Percentiles rank a stretch among this genome's conserved stretches.
phyloP scores from a whole-genome alignment of 2,113 vertebrate species.

The Oryctolagus cuniculus region mOryCun1.1 NC_091434.1:74764001-74764500 shows the following conservation, averaged over 20 bases:
- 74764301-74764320: neutral
- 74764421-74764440: slow-evolving; percentile 24
- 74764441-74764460: slow-evolving; percentile 46
- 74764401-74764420: neutral
- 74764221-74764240: slow-evolving; percentile 41
- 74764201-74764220: neutral
- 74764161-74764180: slow-evolving; percentile 17
- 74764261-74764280: slow-evolving; percentile 18
- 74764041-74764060: neutral
- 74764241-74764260: neutral
- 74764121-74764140: neutral
- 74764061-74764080: neutral
- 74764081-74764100: slow-evolving; percentile 6
- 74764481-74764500: slow-evolving; percentile 41
- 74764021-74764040: neutral
- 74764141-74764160: slow-evolving; percentile 55
- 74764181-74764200: neutral
- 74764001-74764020: slow-evolving; percentile 31
- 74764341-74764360: slow-evolving; percentile 33
- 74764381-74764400: no score
- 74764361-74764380: neutral
- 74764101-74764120: neutral
- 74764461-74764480: slow-evolving; percentile 33
- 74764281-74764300: neutral
- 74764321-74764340: slow-evolving; percentile 45